Evolutionary conservation across 1,140 invertebrate genomes (phyloP).

Genomic region (Sycophaga agraensis): DNA sequence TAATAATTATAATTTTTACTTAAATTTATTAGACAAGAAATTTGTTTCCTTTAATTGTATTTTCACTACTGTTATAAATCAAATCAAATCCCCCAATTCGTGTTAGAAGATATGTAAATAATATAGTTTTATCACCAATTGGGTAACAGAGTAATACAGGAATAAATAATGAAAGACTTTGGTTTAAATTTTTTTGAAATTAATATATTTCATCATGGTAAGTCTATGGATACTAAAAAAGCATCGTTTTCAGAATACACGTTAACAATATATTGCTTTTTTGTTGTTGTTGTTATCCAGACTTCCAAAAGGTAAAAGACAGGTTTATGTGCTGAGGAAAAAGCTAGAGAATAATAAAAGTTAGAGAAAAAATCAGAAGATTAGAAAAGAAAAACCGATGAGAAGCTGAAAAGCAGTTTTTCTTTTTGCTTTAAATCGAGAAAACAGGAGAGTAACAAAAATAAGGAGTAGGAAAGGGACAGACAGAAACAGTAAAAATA

Average conservation of each 20-base stretch:
- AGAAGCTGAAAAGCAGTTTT: too few relatives aligned
- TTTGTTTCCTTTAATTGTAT: too few relatives aligned
- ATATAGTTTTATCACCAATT: too few relatives aligned
- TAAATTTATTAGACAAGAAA: too few relatives aligned
- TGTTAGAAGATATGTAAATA: too few relatives aligned
- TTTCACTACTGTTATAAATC: too few relatives aligned
- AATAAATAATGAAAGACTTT: slow-evolving; percentile 13
- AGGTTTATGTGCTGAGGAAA: slow-evolving; percentile 17
- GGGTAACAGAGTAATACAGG: too few relatives aligned
- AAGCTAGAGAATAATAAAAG: slow-evolving; percentile 4
- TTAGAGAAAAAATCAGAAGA: not conserved
- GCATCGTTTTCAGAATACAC: slow-evolving; percentile 47
- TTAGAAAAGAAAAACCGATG: not conserved
- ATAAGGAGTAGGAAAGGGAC: not conserved
- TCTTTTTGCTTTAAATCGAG: too few relatives aligned
- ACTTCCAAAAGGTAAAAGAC: slow-evolving; percentile 35
- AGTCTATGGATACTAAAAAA: slow-evolving; percentile 58
- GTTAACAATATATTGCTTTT: slow-evolving; percentile 41
- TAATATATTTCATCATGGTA: slow-evolving; percentile 53
- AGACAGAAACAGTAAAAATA: slow-evolving; percentile 4
- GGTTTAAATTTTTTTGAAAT: slow-evolving; percentile 38
- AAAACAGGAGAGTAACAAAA: not conserved
- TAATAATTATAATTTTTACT: too few relatives aligned
- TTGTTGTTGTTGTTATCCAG: slow-evolving; percentile 34
- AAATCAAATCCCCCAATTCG: too few relatives aligned